Evolutionary conservation across 2,888 invertebrate species (phyloP), one percentile per base, ranked within the genome.

Genomic region (Leucoptera coffeella): DNA sequence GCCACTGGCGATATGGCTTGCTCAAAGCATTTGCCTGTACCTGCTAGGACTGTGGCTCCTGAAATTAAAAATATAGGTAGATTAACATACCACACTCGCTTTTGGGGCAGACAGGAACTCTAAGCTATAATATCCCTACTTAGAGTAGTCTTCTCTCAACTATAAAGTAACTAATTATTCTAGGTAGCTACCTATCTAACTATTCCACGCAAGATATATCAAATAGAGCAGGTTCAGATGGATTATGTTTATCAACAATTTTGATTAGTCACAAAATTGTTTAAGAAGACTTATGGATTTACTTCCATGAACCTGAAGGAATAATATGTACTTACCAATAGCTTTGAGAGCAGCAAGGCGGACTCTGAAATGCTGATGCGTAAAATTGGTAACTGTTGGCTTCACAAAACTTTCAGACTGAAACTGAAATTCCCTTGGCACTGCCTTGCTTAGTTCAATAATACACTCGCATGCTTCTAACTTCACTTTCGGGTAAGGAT

Each of bases 351-450:
- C 80, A 21, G 80, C 75, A 9, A 83, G 76, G 30, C 94, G 69
- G 22, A 90, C 83, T 55, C 78, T 80, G 30, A 81, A 87, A 51
- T 92, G 88, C 42, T 90, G 90, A 52, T 94, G 92, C 14, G 75
- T 64, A 39, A 89, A 76, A 43, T 84, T 82, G 3, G 67, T 57
- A 22, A 88, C 50, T 2, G 92, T 64, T 1, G 91, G 85, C 38
- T 82, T 79, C 1, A 87, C 75, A 33, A 90, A 71, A 20, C 59
- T 73, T 39, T 88, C 86, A 0, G 85, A 82, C 38, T 81, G 81
- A 33, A 78, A 67, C 41, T 87, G 85, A 48, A 94, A 87, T 42
- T 84, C 76, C 31, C 67, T 60, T 1, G 83, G 79, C 5, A 83
- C 42, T 3, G 75, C 61, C 30, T 64, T 71, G 0, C 86, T 78